phyloP scores from a whole-genome alignment of 35 echinoderm and acorn worm species.

The Apostichopus californicus region DNA sequence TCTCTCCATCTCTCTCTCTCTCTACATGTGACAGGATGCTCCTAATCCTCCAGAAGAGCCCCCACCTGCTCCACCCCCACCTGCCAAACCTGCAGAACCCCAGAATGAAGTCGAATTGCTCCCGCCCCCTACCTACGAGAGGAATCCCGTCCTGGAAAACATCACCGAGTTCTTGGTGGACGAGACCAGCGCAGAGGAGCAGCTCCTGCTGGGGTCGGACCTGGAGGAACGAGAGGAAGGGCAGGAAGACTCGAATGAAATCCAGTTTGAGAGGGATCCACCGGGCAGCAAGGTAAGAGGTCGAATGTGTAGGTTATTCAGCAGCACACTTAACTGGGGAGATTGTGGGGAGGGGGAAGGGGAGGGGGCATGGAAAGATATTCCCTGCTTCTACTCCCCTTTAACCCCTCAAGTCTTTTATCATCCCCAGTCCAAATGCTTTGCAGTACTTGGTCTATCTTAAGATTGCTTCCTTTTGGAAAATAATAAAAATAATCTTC shows the following conservation, averaged over 20 bases:
- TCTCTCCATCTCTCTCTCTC: too few relatives aligned
- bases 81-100: background rate
- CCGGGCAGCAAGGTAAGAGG: slow-evolving; percentile 68
- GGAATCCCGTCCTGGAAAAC: slow-evolving; percentile 97
- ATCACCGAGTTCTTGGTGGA: slow-evolving; percentile 98
- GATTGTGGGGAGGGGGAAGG: too few relatives aligned
- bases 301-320: background rate
- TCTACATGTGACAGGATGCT: background rate
- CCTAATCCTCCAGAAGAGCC: background rate
- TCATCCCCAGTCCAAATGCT: too few relatives aligned
- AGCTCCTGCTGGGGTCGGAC: slow-evolving; percentile 78
- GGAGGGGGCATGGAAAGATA: too few relatives aligned
- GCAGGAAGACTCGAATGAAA: slow-evolving; percentile 60
- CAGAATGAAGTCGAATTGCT: slow-evolving; percentile 43
- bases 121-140: slow-evolving; percentile 37
- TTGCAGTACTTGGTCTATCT: too few relatives aligned
- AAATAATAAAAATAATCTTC: too few relatives aligned
- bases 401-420: too few relatives aligned
- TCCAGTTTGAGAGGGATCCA: slow-evolving; percentile 80
- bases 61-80: background rate
- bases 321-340: too few relatives aligned
- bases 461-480: too few relatives aligned
- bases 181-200: slow-evolving; percentile 94
- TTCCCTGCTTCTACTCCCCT: too few relatives aligned
- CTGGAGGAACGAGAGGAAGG: slow-evolving; percentile 72